These are phyloP conservation scores for Gopherus flavomarginatus DNA, from an alignment of 2,113 vertebrate species.

Conservation along the genomic window DNA sequence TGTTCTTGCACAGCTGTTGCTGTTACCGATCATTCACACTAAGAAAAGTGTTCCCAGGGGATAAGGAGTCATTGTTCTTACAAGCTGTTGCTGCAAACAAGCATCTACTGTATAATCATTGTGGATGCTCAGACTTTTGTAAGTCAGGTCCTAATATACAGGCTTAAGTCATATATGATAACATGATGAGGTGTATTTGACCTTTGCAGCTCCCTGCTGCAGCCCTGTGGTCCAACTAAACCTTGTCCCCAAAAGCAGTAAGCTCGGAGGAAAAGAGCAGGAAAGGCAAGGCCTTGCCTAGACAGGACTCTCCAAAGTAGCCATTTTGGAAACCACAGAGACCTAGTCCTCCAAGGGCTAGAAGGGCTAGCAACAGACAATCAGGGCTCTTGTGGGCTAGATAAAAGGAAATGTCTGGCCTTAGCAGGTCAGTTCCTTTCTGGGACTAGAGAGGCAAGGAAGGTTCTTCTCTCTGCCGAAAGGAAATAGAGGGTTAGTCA, in stretches of 20 bases:
- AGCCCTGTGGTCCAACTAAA: not conserved
- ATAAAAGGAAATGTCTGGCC: not conserved
- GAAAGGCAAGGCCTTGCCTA: not conserved
- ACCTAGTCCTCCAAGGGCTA: not conserved
- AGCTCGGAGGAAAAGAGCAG: not conserved
- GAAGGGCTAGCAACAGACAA: not conserved
- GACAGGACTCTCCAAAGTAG: not conserved
- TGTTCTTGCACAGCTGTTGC: too few species aligned
- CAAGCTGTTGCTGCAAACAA: too few species aligned
- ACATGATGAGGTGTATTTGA: too few species aligned
- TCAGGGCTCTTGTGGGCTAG: not conserved
- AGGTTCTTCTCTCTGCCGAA: not conserved
- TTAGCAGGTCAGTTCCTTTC: too few species aligned
- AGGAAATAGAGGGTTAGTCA: not conserved
- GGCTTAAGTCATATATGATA: not conserved
- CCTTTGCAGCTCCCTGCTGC: not conserved
- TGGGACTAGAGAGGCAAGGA: not conserved
- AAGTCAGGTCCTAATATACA: not conserved
- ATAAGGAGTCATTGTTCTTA: too few species aligned
- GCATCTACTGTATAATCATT: not conserved
- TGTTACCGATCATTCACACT: too few species aligned
- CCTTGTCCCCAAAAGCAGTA: not conserved
- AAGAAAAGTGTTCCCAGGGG: too few species aligned
- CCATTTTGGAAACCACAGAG: not conserved
- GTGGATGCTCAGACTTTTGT: not conserved